Conservation (phyloP, 2,888 invertebrate genomes). For the Autographa pulchrina region DNA sequence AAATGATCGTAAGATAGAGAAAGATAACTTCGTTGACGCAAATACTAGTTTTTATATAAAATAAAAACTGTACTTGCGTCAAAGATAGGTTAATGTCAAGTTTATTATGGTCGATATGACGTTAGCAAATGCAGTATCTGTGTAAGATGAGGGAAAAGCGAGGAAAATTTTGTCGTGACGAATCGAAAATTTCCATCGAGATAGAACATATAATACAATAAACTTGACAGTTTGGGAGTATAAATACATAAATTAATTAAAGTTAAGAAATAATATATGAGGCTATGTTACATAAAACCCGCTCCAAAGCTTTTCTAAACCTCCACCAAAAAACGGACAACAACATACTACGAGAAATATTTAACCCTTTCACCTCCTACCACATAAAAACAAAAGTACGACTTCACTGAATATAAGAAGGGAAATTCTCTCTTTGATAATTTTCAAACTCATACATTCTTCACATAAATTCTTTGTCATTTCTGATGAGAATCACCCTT, state of each 20-base stretch:
- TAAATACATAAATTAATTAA: neutral
- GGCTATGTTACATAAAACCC: neutral
- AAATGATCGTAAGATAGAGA: conserved; percentile 27
- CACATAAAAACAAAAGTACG: neutral
- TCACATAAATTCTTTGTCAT: neutral
- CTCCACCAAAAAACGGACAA: conserved; percentile 2
- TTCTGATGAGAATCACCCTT: neutral
- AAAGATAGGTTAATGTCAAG: conserved; percentile 37
- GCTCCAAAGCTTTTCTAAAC: neutral
- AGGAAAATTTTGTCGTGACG: neutral
- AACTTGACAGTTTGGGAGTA: neutral
- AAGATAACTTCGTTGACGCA: conserved; percentile 31
- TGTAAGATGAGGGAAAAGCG: conserved; percentile 8
- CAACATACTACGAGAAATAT: neutral
- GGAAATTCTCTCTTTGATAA: neutral
- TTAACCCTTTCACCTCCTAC: neutral
- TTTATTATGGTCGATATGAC: conserved; percentile 21
- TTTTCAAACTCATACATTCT: neutral
- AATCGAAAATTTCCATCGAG: no score
- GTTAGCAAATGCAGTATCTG: conserved; percentile 14
- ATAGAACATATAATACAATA: neutral
- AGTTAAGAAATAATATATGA: neutral
- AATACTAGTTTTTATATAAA: conserved; percentile 24
- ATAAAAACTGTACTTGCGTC: conserved; percentile 36
- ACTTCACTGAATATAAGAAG: neutral